Evolutionary conservation across 1,140 invertebrate species (phyloP), one percentile per base, ranked within the genome.

Genomic region (Cotesia chilonis): DNA sequence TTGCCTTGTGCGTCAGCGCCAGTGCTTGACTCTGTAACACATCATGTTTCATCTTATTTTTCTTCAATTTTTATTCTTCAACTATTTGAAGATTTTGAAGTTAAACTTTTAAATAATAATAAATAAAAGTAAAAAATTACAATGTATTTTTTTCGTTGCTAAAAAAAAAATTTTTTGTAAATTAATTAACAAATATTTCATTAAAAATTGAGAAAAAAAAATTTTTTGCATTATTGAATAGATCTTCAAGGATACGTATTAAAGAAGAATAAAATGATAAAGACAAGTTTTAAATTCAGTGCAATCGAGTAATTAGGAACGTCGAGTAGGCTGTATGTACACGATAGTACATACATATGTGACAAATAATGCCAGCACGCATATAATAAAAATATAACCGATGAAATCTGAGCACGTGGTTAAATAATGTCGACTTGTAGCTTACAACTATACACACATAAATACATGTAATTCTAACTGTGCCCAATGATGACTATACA

Each of bases 1-100:
- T 88, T 54, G 83, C 89, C 83, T 87, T 90, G 81, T 88, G 89
- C 80, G 90, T 90, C 80, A 90, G 80, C 64, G 86, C 89, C 79
- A 91, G 80, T 64, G 90, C 90, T 77, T 89, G 91, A 83, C 82
- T 92, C 90, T 91, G 86, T 10, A 89, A 90, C 59, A 74, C 1
- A 28, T 3, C 28, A 28, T 28, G 28, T 55, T 37, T 72, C 74
- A 72, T 73, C 37, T 68, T 28, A 35, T 68, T 10, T n/a, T 67
- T 67, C 0, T 0, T 47, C 1, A 47, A 47, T 47, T 28, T 28
- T 28, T 28, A 28, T 28, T 28, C 3, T 28, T 28, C 1, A 28
- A 28, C 1, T 28, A 28, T 28, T 2, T 2, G 28, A 2, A 28
- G 28, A 28, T 28, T 28, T 28, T 28, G 28, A 3, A 28, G 28